Conservation (phyloP, 1,140 invertebrate genomes). For the Drosophila orosa region DNA sequence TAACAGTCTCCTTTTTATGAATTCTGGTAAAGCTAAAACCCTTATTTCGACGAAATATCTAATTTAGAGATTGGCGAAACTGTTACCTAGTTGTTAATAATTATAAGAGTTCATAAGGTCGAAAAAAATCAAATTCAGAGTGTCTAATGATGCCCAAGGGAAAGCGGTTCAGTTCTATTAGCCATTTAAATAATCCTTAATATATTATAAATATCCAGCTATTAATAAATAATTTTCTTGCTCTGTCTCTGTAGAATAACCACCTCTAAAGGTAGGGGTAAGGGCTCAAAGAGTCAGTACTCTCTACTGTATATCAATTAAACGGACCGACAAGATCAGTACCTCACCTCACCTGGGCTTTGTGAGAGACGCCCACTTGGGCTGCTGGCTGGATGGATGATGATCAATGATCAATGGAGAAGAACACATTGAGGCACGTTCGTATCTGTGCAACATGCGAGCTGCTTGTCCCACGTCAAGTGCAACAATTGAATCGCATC, state of each 20-base stretch:
- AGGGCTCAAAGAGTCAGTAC: neutral
- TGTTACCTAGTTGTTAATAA: neutral
- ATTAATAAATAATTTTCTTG: neutral
- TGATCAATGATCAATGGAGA: constrained; percentile 56
- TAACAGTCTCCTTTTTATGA: neutral
- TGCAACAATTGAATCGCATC: constrained; percentile 52
- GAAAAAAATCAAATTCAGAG: no score
- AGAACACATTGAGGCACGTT: constrained; percentile 52
- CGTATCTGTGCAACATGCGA: constrained; percentile 46
- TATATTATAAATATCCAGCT: neutral
- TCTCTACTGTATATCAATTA: constrained; percentile 79
- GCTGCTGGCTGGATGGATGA: constrained; percentile 8
- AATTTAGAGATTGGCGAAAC: neutral
- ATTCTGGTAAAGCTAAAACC: neutral
- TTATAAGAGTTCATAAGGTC: no score
- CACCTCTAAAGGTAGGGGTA: constrained; percentile 3
- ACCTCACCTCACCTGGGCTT: neutral
- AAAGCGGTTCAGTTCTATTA: no score
- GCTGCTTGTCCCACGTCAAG: constrained; percentile 54
- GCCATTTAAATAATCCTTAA: no score
- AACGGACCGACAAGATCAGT: constrained; percentile 61
- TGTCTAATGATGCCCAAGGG: no score
- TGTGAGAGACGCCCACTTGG: constrained; percentile 45
- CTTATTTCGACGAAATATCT: neutral
- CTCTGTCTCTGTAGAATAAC: constrained; percentile 29